A percentile compares a stretch with the other conserved stretches of the same genome.
Evolutionary conservation across 2,797 vertebrate species (phyloP).

Genomic region (Clarias platycephalus): DNA sequence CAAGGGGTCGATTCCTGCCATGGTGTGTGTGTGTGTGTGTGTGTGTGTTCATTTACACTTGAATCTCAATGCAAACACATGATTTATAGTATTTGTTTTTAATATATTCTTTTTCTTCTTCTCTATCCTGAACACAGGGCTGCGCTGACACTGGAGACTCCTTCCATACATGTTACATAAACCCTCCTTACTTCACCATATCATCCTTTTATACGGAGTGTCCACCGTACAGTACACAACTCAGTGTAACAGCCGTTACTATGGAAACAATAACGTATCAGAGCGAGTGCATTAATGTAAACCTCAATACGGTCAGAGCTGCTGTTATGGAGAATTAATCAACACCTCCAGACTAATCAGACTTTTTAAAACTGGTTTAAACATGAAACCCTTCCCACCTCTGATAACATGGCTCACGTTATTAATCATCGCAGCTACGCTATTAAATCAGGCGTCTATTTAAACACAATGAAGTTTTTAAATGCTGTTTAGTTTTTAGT

Average conservation of each 20-base stretch:
- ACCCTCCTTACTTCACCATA: background rate
- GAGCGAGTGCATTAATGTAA: background rate
- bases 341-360: background rate
- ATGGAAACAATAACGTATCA: background rate
- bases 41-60: no score
- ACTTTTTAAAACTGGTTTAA: background rate
- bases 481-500: constrained; percentile 3
- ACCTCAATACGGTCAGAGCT: background rate
- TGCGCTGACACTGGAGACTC: background rate
- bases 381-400: background rate
- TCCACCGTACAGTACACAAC: no score
- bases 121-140: no score
- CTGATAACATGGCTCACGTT: background rate
- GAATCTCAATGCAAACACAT: no score
- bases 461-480: background rate
- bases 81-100: background rate
- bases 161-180: background rate
- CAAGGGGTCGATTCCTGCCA: no score
- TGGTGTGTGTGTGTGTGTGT: no score
- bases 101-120: background rate
- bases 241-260: background rate
- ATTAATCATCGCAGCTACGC: background rate
- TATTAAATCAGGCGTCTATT: background rate
- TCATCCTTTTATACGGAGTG: background rate
- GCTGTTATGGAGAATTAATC: background rate